Base-by-base conservation (phyloP, 2,113 vertebrate genomes). In the Orcinus orca region DNA sequence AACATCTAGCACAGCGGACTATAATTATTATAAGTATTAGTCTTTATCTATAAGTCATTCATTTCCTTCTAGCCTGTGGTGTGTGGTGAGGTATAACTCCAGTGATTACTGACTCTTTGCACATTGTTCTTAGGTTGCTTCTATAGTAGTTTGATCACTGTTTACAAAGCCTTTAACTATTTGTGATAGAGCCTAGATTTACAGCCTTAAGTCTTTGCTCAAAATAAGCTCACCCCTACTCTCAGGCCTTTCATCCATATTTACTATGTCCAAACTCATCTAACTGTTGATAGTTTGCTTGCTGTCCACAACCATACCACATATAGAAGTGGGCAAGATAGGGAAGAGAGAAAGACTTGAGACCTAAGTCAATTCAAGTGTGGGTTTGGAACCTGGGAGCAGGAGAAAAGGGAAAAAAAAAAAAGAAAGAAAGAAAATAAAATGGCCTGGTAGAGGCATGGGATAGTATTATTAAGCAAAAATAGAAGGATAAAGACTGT, bases 401-500 rank as follows among this genome's bases (percentile, higher is more conserved):
- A 83, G 13, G 21, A 25, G 23, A 18, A 21, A 33, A 31, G 44
- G 50, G 23, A 2, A 31, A 4, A 23, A 17, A 50, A 41, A 26
- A 12, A 5, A n/a, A 4, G 13, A 21, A 20, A 12, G 25, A 21
- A 50, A 41, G 17, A 17, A 26, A 20, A 6, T 20, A 23, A 47
- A n/a, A 7, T 23, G 4, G 12, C 29, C 77, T 96, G 55, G 6
- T 29, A 50, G 90, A 77, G 60, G 67, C 67, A 38, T 31, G 31
- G 85, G 62, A 12, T 92, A 33, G 58, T 88, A 53, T 93, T 91
- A 74, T 92, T 93, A 62, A 83, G 81, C 44, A 96, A 63, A 95
- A 73, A 84, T 76, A 83, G 70, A 95, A 96, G 93, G 65, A 88
- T 80, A 71, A 92, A 89, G 63, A 62, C 91, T 88, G 41, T 65